Evolutionary conservation across 2,888 invertebrate genomes (phyloP), one percentile per base, ranked within the genome.

Genomic region (Platycheirus albimanus): DNA sequence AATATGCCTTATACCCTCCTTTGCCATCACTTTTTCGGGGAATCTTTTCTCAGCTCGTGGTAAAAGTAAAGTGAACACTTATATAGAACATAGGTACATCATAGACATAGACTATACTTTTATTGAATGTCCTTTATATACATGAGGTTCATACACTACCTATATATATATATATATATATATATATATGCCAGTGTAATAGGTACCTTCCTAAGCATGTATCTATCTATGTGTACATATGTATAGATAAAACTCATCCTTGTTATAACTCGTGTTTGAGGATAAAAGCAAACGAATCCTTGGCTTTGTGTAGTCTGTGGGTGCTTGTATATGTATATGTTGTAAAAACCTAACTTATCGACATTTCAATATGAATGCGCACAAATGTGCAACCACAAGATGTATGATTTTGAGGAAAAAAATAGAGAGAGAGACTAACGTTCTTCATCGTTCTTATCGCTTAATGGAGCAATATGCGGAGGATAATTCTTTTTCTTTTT

Each of bases 311-410:
- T 49, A 33, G 11, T 28, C 17, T 17, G 49, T 51, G 45, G 13
- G 38, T 19, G 24, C 30, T 28, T n/a, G n/a, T n/a, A n/a, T n/a
- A n/a, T n/a, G n/a, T n/a, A 6, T 24, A 4, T 28, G 41, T 45
- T 76, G 51, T 45, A 70, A 75, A 45, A 36, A 72, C 58, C 61
- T 71, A 77, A 81, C 81, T 81, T 81, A 77, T 77, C 81, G 81
- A 77, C 71, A 67, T 77, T 81, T 81, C 71, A 70, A 77, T 77
- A 76, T 77, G 77, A 81, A 81, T 81, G 81, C 77, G 77, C 81
- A 81, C 66, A 81, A 81, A 81, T 81, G 77, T 81, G 81, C 77
- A 81, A 67, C 77, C 71, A 66, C 71, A 77, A 71, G 70, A 75
- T 41, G 13, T 41, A 41, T 4, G 38, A 13, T 13, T 41, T 33